Base-by-base conservation (phyloP, 1,140 invertebrate species). In the Listronotus bonariensis region DNA sequence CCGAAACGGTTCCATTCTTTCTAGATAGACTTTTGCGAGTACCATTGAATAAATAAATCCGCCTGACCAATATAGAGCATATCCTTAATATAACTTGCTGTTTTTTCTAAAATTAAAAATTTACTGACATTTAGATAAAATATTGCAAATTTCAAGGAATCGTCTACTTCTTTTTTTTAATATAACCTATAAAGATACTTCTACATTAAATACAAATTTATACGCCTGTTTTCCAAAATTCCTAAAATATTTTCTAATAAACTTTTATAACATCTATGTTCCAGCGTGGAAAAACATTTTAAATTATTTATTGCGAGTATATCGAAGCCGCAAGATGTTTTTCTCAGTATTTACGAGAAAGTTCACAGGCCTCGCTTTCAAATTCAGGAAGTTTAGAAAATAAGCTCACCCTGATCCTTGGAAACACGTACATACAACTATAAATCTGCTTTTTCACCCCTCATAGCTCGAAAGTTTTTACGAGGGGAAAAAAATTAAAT, bases 381-480 rank as follows among this genome's bases (percentile, higher is more conserved):
- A 41, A 55, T 55, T 55, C 53, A 38, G 53, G 40, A 42, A 55
- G 53, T 55, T 55, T 55, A 55, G 36, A 55, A 42, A 55, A 55
- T 55, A 55, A 55, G 53, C 53, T 42, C 53, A 41, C 31, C 10
- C 42, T 46, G 53, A 55, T 20, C 40, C 40, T 55, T 20, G 49
- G 57, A 60, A 60, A 58, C 56, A 58, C 56, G 56, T 60, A 60
- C 49, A 40, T 43, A 12, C 43, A 18, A 20, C 43, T 20, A 58
- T 58, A 58, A 58, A 58, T 58, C 56, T 26, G 18, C n/a, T 45
- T 56, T 56, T 56, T 56, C 56, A 58, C 56, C 56, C 56, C 40
- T 32, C 15, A 11, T 20, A 15, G n/a, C n/a, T 31, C 42, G 26
- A 51, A 51, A 31, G 9, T 20, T 36, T 36, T 36, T 51, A 10